Base-by-base conservation (phyloP, 2,113 vertebrate species). In the Indicator maculatus region DNA sequence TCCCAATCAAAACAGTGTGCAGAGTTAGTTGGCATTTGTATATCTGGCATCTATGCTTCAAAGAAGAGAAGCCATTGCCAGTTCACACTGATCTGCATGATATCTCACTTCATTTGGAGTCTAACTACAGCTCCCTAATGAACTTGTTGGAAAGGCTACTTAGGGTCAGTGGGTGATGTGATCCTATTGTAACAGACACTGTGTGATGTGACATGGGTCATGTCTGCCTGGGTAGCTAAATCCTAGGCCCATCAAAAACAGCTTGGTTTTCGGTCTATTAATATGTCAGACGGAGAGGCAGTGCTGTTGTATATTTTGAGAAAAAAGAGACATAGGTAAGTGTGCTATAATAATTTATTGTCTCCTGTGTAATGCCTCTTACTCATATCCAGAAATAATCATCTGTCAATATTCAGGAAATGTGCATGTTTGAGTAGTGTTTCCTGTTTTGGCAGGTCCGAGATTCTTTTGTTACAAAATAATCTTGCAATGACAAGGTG, bases 141-240 rank as follows among this genome's bases (percentile, higher is more conserved):
- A 78, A 78, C 33, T 41, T 81, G 7, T 53, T 33, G 44, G 71
- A 44, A 91, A 47, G 30, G 31, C 21, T 45, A 2, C 0, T 47
- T 30, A 19, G 33, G 50, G 28, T 17, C 39, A 80, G 21, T 7
- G 50, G 26, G 6, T 24, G 8, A 38, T 47, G 44, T 0, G 1
- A 26, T 74, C 10, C 12, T 2, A 0, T 16, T 61, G 44, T 13
- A 10, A 8, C 4, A 55, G 23, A 27, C 30, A 20, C 27, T 27
- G 26, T 31, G 4, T 0, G 0, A 19, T 24, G 23, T 26, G 21
- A 6, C 33, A 28, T 18, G 12, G 53, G 19, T 52, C 26, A 10
- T 39, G 13, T 50, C 26, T 70, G 7, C 24, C 23, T 26, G 16
- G 5, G 15, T 59, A n/a, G 23, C 16, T 83, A 44, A 83, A 50